Evolutionary conservation across 2,113 vertebrate species (phyloP).

Genomic region (Ellobius talpinus): DNA sequence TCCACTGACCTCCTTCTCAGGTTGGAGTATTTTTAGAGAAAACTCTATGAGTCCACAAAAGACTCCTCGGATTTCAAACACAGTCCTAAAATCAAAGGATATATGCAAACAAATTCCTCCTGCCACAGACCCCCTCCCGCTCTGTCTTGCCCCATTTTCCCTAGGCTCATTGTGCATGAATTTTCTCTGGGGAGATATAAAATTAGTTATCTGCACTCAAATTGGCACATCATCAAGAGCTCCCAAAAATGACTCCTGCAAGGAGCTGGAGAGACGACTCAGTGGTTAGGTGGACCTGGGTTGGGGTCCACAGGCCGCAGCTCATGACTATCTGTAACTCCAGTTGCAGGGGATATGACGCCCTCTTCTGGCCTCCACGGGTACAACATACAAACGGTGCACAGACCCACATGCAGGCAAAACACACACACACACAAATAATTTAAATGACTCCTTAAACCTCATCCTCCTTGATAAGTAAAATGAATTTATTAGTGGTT

Average conservation of each 20-base stretch:
- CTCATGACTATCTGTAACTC: background rate
- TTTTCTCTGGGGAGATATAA: background rate
- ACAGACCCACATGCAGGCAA: background rate
- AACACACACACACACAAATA: background rate
- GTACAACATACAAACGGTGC: background rate
- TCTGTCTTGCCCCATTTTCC: background rate
- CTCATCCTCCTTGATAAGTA: background rate
- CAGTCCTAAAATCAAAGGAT: background rate
- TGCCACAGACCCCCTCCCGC: background rate
- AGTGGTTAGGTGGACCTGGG: background rate
- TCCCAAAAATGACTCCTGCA: background rate
- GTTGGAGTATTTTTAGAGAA: background rate
- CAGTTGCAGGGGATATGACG: background rate
- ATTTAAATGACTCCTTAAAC: background rate
- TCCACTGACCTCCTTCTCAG: background rate
- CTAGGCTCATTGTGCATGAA: background rate
- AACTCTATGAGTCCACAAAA: slow-evolving; percentile 43
- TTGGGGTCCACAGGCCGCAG: too few relatives aligned
- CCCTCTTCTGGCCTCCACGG: background rate
- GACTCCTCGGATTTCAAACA: background rate
- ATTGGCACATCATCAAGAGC: background rate
- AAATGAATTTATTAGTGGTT: background rate
- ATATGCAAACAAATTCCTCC: background rate
- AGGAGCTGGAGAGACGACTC: background rate
- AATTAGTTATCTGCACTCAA: background rate